phyloP scores from a whole-genome alignment of 2,113 vertebrate genomes.

The Theristicus caerulescens region DNA sequence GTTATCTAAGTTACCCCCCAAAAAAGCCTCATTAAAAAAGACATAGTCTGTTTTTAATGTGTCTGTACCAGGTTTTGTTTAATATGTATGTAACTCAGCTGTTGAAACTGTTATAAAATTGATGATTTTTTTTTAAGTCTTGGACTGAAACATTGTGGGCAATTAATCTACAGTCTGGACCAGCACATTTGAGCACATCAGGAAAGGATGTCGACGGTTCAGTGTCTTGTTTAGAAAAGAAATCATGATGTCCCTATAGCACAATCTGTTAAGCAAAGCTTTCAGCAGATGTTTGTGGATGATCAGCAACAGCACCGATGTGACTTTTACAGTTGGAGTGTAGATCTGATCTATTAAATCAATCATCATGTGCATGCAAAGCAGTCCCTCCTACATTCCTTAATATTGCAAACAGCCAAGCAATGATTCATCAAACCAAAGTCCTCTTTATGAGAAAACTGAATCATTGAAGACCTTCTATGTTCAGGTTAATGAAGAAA shows the following conservation, averaged over 20 bases:
- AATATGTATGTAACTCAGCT: background rate
- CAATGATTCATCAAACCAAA: background rate
- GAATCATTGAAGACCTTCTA: background rate
- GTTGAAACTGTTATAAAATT: background rate
- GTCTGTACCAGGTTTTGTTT: background rate
- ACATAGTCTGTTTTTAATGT: background rate
- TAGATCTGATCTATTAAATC: background rate
- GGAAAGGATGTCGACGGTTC: background rate
- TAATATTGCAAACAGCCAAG: background rate
- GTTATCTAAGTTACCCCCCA: background rate
- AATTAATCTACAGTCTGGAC: background rate
- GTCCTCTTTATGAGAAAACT: background rate
- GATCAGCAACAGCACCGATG: background rate
- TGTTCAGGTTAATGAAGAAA: background rate
- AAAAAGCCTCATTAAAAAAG: background rate
- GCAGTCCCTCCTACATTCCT: background rate
- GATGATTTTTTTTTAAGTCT: background rate
- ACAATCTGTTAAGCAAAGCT: background rate
- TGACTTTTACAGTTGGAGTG: background rate
- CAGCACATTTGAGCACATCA: background rate
- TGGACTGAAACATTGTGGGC: background rate
- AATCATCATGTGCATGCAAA: background rate
- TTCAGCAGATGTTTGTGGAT: background rate
- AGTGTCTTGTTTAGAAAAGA: background rate
- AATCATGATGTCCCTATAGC: background rate